A percentile compares a stretch with the other conserved stretches of the same genome.
phyloP scores from a whole-genome alignment of 2,888 invertebrate species.

The Amblyteles armatorius region DNA sequence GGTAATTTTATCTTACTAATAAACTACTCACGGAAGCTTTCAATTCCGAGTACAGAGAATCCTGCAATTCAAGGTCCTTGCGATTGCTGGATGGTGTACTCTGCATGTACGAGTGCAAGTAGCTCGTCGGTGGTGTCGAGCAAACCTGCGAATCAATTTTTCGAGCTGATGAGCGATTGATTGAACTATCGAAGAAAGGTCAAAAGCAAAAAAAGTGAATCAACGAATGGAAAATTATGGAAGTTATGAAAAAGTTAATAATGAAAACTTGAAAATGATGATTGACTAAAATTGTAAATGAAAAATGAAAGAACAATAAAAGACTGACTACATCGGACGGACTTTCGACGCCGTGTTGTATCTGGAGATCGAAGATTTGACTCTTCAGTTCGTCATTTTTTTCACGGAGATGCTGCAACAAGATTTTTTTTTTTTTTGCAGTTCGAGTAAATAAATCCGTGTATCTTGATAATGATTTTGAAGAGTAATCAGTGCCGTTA shows the following conservation, averaged over 20 bases:
- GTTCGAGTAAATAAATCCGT: neutral
- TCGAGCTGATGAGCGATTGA: constrained; percentile 39
- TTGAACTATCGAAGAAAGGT: constrained; percentile 4
- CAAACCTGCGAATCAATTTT: constrained; percentile 63
- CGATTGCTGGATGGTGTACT: constrained; percentile 64
- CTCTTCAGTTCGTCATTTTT: constrained; percentile 70
- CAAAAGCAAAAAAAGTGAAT: neutral
- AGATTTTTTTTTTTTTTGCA: neutral
- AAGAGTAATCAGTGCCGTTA: constrained; percentile 26
- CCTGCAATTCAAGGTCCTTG: constrained; percentile 52
- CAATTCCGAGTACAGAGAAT: constrained; percentile 73
- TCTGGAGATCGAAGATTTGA: constrained; percentile 66
- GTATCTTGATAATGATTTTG: neutral
- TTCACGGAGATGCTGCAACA: constrained; percentile 68
- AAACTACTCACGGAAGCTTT: constrained; percentile 73
- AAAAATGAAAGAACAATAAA: neutral
- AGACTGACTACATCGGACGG: constrained; percentile 54
- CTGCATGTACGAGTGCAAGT: constrained; percentile 60
- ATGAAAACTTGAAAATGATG: neutral
- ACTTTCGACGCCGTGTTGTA: constrained; percentile 46
- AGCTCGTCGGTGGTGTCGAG: constrained; percentile 66
- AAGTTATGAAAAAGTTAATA: neutral
- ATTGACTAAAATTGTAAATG: too few species aligned
- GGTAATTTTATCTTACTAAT: neutral
- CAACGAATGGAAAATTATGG: too few species aligned